These are phyloP conservation scores for Platygyra sinensis DNA, from an alignment of 64 coral and sea anemone species.

Conservation along the genomic window DNA sequence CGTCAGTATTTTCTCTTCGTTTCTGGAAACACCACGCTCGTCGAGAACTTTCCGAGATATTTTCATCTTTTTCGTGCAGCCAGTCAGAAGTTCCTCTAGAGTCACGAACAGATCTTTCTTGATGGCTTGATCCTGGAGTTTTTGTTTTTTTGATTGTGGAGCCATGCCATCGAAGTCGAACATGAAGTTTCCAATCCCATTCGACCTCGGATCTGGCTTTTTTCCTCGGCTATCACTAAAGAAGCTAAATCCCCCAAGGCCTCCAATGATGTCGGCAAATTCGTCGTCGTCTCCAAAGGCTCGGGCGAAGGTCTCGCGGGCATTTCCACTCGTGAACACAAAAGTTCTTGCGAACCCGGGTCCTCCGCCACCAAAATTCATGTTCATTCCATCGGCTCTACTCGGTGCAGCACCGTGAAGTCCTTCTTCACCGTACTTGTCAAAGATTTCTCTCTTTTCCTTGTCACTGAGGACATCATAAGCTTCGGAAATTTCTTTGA, in stretches of 20 bases:
- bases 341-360: conserved; percentile 65
- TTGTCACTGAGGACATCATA: conserved; percentile 80
- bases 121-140: conserved; percentile 50
- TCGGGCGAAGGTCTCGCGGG: conserved; percentile 76
- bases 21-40: conserved; percentile 21
- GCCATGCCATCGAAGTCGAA: conserved; percentile 41
- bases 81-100: conserved; percentile 46
- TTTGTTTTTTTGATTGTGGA: conserved; percentile 36
- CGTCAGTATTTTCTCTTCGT: conserved; percentile 59
- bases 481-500: conserved; percentile 88
- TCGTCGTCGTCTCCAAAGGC: conserved; percentile 88
- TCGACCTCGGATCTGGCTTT: conserved; percentile 8
- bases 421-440: conserved; percentile 83
- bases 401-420: conserved; percentile 35
- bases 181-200: conserved; percentile 34
- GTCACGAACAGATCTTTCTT: conserved; percentile 41
- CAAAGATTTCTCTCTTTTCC: conserved; percentile 70
- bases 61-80: conserved; percentile 59
- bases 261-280: conserved; percentile 86
- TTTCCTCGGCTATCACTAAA: conserved; percentile 13
- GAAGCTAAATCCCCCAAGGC: conserved; percentile 79
- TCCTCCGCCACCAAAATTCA: conserved; percentile 16
- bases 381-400: not conserved
- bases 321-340: conserved; percentile 73
- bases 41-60: conserved; percentile 40